Base-by-base conservation (phyloP, 2,888 invertebrate species). In the Cryptus viduatorius region DNA sequence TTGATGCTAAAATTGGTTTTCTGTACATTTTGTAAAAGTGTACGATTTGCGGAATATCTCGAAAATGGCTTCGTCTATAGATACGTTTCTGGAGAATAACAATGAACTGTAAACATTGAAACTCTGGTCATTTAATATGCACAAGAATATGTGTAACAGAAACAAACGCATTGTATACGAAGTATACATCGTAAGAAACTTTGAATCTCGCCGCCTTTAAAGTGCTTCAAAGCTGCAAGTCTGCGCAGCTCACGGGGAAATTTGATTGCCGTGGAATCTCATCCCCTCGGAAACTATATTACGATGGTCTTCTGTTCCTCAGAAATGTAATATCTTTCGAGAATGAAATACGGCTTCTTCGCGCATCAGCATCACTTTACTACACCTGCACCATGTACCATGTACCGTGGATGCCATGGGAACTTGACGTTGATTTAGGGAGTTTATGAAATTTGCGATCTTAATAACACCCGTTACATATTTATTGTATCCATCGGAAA, bases 271-370 rank as follows among this genome's bases (percentile, higher is more conserved):
- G 65, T 16, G 42, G 10, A 65, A 16, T 42, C 65, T 65, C 42
- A 65, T 65, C 37, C 24, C 16, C 42, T 42, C 42, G 42, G 65
- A 65, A 65, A 65, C 65, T 65, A 44, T 42, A 65, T 65, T 42
- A 65, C 42, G n/a, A 42, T 64, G 37, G 65, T 65, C 42, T 42
- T 42, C 61, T 37, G 29, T 5, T 61, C 4, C 65, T 16, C 65
- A 44, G 65, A 65, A 65, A 42, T 65, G 65, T 42, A 37, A 65
- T 65, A 65, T 42, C 65, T 37, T 65, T 8, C 42, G 31, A 42
- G 65, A 42, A 19, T 65, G 42, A 42, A 37, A 37, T 65, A 65
- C 8, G 65, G 65, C 65, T 65, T 65, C 65, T 65, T 42, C 65
- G 19, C 37, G 65, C 65, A 42, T 42, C 65, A 65, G 42, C 65